A percentile compares a stretch with the other conserved stretches of the same genome.
phyloP scores from a whole-genome alignment of 2,888 invertebrate genomes.

The Caenorhabditis becei region DNA sequence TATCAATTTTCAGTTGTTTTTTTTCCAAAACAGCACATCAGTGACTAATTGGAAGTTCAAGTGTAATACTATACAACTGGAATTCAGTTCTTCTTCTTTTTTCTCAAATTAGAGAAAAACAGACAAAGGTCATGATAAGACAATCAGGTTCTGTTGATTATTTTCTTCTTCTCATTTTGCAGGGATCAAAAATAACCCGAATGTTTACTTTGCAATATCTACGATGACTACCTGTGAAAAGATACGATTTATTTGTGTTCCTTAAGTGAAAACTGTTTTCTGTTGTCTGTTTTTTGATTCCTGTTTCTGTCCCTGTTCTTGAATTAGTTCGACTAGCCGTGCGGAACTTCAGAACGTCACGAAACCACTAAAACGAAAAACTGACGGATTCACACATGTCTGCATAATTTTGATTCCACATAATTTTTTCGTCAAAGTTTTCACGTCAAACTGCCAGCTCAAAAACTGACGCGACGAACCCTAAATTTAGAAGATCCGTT shows the following conservation, averaged over 20 bases:
- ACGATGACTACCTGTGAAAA: slow-evolving; percentile 6
- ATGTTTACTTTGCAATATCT: slow-evolving; percentile 46
- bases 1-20: not conserved
- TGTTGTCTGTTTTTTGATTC: not conserved
- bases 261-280: not conserved
- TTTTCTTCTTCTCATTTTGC: slow-evolving; percentile 8
- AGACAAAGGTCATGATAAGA: slow-evolving; percentile 19
- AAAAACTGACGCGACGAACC: no score
- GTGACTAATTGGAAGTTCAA: not conserved
- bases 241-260: not conserved
- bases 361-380: no score
- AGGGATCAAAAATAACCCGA: slow-evolving; percentile 37
- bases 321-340: no score
- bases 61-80: slow-evolving; percentile 1
- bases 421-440: slow-evolving; percentile 38
- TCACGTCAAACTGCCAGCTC: slow-evolving; percentile 8
- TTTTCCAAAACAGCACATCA: not conserved
- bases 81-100: slow-evolving; percentile 3
- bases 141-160: slow-evolving; percentile 44
- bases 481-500: no score
- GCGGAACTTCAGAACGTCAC: no score
- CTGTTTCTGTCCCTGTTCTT: no score
- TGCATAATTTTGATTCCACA: not conserved
- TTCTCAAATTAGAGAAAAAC: slow-evolving; percentile 1
- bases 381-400: no score